Evolutionary conservation across 2,888 invertebrate species (phyloP), one percentile per base, ranked within the genome.

Genomic region (Arrhopalites spinosus): DNA sequence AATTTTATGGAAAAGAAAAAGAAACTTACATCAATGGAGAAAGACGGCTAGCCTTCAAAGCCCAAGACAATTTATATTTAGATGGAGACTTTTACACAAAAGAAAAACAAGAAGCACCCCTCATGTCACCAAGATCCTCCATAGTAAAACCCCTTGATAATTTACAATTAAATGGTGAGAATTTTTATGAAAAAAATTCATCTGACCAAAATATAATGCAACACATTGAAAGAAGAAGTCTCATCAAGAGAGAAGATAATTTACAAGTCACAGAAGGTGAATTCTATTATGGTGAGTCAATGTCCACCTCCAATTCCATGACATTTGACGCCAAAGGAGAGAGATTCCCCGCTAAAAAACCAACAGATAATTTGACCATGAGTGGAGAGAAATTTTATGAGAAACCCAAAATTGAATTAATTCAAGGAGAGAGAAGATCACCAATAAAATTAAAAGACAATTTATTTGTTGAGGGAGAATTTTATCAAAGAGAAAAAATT

Each of bases 51-150:
- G 83, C 83, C 0, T 83, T 84, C 17, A 84, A 81, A 73, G 84
- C 85, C 0, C 83, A 86, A 74, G 89, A 89, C 79, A 89, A 89
- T 84, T 83, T 90, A 0, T 85, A 85, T 64, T 88, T 89, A 0
- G 89, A 90, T 80, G 88, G 91, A 0, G 88, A 90, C 85, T 91
- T 91, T 81, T 86, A 87, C 75, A 75, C 66, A 1, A 74, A 72
- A 29, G 78, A 77, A 7, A 76, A 75, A n/a, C 47, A 77, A 56
- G 66, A 73, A 45, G 89, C 87, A 0, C 78, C 79, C 0, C 69
- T 72, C 0, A 72, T 66, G 56, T 80, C 68, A n/a, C 77, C 80
- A 45, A 67, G 76, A 25, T 71, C 72, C 36, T 36, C 36, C 3
- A 80, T 83, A 85, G 85, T 83, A 1, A 86, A 53, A 79, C 88